Evolutionary conservation across 2,888 invertebrate species (phyloP).

Genomic region (Griposia aprilina): DNA sequence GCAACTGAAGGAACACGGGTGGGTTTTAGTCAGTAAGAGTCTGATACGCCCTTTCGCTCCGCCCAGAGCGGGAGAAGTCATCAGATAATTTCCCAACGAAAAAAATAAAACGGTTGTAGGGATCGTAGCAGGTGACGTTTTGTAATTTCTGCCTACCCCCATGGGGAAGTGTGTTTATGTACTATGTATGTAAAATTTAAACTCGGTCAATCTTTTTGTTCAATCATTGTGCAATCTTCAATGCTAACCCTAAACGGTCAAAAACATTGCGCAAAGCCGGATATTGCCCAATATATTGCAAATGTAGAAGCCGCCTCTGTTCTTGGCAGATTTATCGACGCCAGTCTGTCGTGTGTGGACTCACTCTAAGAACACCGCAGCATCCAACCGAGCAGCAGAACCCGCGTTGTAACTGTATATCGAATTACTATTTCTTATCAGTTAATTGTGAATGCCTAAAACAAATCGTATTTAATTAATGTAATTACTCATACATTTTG

Average conservation of each 20-base stretch:
- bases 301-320: not conserved
- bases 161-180: not conserved
- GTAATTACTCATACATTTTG: not conserved
- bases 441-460: not conserved
- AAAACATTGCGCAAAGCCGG: not conserved
- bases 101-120: no score
- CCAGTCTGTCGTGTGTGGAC: not conserved
- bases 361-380: not conserved
- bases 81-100: no score
- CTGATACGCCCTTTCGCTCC: no score
- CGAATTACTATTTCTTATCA: slow-evolving; percentile 19
- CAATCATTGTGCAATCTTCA: no score
- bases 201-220: not conserved
- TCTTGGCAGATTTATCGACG: not conserved
- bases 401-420: not conserved
- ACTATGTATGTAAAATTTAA: not conserved
- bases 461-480: slow-evolving; percentile 8
- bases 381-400: not conserved
- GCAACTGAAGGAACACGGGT: no score
- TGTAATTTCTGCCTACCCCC: not conserved
- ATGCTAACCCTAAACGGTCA: not conserved
- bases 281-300: no score
- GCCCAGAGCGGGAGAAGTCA: no score
- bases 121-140: not conserved
- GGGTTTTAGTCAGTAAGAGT: no score